Conservation (phyloP, 2,113 vertebrate genomes). For the Calyptomena viridis region DNA sequence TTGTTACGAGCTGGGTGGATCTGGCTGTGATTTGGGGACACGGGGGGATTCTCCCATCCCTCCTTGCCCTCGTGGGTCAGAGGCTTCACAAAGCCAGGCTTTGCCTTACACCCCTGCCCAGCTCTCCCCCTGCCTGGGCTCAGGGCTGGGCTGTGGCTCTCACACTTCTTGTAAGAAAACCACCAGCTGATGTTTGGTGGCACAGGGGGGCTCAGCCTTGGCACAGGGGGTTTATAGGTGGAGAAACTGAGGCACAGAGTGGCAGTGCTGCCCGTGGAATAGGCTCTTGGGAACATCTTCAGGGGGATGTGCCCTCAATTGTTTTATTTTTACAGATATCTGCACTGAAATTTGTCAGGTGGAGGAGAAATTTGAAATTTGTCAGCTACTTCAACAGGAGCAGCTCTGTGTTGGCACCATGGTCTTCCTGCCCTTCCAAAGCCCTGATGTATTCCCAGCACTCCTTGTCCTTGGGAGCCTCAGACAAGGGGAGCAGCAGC, state of each 20-base stretch:
- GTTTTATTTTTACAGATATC: not conserved
- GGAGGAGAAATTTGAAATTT: no score
- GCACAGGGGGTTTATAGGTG: not conserved
- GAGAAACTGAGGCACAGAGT: not conserved
- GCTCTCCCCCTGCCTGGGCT: not conserved
- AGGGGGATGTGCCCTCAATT: not conserved
- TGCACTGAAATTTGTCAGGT: not conserved
- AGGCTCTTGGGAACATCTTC: not conserved
- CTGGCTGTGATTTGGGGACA: fast-evolving
- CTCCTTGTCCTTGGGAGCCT: not conserved
- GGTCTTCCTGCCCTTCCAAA: not conserved
- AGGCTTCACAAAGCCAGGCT: not conserved
- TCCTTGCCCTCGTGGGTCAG: not conserved
- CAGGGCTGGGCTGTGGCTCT: not conserved
- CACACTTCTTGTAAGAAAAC: not conserved
- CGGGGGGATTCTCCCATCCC: not conserved
- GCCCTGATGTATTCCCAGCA: not conserved
- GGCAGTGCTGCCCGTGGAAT: not conserved
- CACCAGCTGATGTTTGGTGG: not conserved
- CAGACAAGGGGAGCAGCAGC: not conserved
- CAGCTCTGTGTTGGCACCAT: not conserved
- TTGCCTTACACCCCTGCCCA: not conserved
- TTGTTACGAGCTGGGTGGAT: not conserved
- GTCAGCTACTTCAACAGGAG: no score
- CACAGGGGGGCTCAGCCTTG: not conserved